Evolutionary conservation across 2,113 vertebrate genomes (phyloP).

Genomic region (Oxygymnocypris stewartii): DNA sequence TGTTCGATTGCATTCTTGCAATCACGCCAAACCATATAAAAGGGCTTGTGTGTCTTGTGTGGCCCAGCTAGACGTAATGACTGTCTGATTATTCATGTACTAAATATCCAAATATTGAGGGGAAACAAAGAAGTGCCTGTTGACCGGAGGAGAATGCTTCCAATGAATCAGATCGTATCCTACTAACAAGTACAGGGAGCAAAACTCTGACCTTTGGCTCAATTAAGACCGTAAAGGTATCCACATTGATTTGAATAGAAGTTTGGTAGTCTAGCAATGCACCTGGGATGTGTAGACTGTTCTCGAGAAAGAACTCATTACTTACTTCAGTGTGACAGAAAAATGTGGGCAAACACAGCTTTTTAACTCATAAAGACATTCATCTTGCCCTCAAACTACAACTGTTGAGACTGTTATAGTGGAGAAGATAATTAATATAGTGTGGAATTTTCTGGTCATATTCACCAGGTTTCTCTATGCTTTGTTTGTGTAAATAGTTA

Average conservation of each 20-base stretch:
- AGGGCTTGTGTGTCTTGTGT: slow-evolving; percentile 54
- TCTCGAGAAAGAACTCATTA: not conserved
- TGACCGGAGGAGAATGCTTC: not conserved
- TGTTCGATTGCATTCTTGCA: slow-evolving; percentile 67
- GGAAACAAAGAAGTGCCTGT: slow-evolving; percentile 52
- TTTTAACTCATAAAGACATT: slow-evolving; percentile 1
- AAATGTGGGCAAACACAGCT: slow-evolving; percentile 6
- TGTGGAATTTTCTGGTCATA: slow-evolving; percentile 40
- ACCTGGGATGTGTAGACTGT: slow-evolving; percentile 9
- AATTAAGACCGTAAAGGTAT: slow-evolving; percentile 28
- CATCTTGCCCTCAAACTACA: not conserved
- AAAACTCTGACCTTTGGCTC: not conserved
- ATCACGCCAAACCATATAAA: slow-evolving; percentile 66
- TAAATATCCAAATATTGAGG: slow-evolving; percentile 57
- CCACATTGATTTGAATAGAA: slow-evolving; percentile 42
- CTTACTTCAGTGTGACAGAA: not conserved
- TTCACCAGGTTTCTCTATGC: slow-evolving; percentile 62
- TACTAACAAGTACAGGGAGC: slow-evolving; percentile 16
- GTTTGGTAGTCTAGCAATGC: slow-evolving; percentile 23
- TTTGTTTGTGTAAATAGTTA: slow-evolving; percentile 40
- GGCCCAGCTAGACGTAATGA: slow-evolving; percentile 63
- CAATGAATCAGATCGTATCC: slow-evolving; percentile 1
- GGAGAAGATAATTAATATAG: slow-evolving; percentile 13
- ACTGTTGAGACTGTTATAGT: slow-evolving; percentile 27
- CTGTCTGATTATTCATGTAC: slow-evolving; percentile 57